Conservation (phyloP, 92 coral and sea anemone genomes). For the Epizoanthus stellaris region DNA sequence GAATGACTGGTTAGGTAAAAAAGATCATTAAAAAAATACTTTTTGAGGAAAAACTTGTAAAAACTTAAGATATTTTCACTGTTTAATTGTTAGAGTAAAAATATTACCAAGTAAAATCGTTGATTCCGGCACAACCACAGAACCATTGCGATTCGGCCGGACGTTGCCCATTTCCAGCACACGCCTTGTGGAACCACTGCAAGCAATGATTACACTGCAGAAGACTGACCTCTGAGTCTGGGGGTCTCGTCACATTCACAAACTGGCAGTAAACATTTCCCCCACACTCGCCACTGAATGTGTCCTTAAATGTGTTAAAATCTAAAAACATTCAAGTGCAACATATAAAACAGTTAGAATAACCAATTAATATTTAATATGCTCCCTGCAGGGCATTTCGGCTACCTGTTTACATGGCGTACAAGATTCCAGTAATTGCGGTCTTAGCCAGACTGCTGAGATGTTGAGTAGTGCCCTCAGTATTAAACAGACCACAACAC, state of each 20-base stretch:
- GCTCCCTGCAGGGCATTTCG: too few relatives aligned
- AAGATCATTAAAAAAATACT: too few relatives aligned
- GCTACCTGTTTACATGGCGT: neutral
- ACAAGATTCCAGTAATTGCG: neutral
- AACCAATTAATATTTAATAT: neutral
- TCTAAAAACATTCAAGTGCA: neutral
- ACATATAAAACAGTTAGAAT: neutral
- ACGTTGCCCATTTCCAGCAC: neutral
- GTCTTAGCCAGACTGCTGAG: neutral
- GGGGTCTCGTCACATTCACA: neutral
- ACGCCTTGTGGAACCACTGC: conserved; percentile 1
- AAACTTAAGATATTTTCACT: too few relatives aligned
- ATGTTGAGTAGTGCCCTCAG: too few relatives aligned
- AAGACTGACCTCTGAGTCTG: neutral
- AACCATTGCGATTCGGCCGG: neutral
- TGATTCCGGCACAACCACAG: neutral
- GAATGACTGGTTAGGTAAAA: too few relatives aligned
- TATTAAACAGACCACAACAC: neutral
- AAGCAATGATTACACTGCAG: conserved; percentile 3
- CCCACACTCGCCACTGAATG: neutral
- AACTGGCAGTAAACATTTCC: conserved; percentile 4
- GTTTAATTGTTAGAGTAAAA: neutral
- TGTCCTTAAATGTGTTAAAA: neutral
- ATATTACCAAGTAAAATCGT: neutral
- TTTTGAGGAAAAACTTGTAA: too few relatives aligned